A percentile compares a stretch with the other conserved stretches of the same genome.
phyloP scores from a whole-genome alignment of 2,113 vertebrate species.

The Menidia beryllina region DNA sequence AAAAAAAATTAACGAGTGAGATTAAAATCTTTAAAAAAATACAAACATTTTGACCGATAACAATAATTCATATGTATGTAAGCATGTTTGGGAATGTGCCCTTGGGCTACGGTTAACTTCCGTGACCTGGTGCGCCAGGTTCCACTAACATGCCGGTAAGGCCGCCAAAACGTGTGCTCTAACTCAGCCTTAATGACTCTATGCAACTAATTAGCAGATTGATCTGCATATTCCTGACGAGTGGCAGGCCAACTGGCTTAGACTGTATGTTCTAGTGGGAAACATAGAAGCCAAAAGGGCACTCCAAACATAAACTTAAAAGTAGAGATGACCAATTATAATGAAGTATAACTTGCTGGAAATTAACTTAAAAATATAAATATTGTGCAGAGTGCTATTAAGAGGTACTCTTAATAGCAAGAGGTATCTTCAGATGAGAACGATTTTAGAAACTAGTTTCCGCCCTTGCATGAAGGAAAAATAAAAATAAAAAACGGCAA shows the following conservation, averaged over 20 bases:
- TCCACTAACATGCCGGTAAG: conserved; percentile 50
- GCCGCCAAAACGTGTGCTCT: conserved; percentile 72
- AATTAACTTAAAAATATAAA: conserved; percentile 11
- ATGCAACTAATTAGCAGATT: conserved; percentile 77
- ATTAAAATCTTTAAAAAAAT: not conserved
- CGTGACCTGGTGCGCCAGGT: conserved; percentile 60
- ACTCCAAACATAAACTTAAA: conserved; percentile 50
- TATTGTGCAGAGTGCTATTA: conserved; percentile 1
- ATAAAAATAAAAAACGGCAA: conserved; percentile 27
- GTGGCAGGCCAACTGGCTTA: conserved; percentile 67
- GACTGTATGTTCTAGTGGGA: conserved; percentile 46
- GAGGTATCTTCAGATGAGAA: conserved; percentile 8
- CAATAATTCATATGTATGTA: conserved; percentile 4
- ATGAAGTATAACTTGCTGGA: conserved; percentile 18
- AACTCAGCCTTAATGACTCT: conserved; percentile 74
- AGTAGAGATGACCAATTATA: conserved; percentile 51
- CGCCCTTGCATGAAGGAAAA: conserved; percentile 35
- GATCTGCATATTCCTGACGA: conserved; percentile 77
- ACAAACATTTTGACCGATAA: conserved; percentile 5
- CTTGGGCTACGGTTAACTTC: conserved; percentile 66
- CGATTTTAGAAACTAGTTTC: conserved; percentile 2
- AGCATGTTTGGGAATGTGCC: conserved; percentile 48
- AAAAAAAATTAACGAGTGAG: not conserved
- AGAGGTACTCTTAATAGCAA: not conserved
- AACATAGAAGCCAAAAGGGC: conserved; percentile 50